Evolutionary conservation across 2,113 vertebrate species (phyloP), one percentile per base, ranked within the genome.

Genomic region (Spermophilus dauricus): DNA sequence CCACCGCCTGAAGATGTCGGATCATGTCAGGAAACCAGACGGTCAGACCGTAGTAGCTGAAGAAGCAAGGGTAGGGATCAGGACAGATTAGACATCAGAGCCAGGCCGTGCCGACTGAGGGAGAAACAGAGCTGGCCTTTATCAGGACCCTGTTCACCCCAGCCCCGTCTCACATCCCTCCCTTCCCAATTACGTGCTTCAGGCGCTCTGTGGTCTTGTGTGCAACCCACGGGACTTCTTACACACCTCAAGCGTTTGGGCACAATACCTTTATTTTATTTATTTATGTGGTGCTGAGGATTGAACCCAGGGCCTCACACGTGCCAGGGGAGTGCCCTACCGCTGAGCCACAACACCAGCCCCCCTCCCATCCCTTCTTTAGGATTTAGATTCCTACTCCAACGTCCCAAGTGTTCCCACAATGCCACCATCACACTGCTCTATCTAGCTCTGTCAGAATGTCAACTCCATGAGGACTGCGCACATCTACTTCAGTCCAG

Each of bases 11-110:
- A 91, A 99, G 98, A 96, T 99, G 99, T 97, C 99, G 99, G 95
- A 99, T 99, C 99, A 99, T 99, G 98, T 99, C 99, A 0, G 99
- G 99, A 98, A 99, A 99, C 99, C 99, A 99, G 53, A 99, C 99
- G 0, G 99, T 99, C 98, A 99, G 97, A 51, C 99, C 99, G 0
- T 99, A 99, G 98, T 99, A 99, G 97, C 99, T 99, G 97, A 26
- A 85, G 89, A 75, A 78, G 78, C 75, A 30, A 72, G 80, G 34
- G 56, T 2, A 28, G 86, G 80, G 87, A 32, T 56, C 77, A 82
- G 80, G 39, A 28, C 80, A 32, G 24, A 24, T 80, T 58, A 11
- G 42, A 56, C 5, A 63, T 26, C 3, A 42, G 67, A 72, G 18
- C 16, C 53, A 17, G 30, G n/a, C 53, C 10, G 63, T 8, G 8